Percentiles rank a stretch among this genome's conserved stretches.
Evolutionary conservation across 2,113 vertebrate genomes (phyloP).

Genomic region (Apodemus sylvaticus): DNA sequence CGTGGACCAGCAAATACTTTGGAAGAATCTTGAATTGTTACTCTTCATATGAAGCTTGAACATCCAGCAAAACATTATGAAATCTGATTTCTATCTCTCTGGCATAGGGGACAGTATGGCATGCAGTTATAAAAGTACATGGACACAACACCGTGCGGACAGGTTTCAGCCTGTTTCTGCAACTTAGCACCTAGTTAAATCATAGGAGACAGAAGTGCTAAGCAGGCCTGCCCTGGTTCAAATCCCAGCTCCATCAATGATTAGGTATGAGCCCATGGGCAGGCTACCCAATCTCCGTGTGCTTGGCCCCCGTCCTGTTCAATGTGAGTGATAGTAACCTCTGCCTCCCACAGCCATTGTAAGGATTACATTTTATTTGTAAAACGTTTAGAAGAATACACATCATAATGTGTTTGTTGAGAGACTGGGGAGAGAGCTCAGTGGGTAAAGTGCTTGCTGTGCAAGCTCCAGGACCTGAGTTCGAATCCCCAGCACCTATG

Average conservation of each 20-base stretch:
- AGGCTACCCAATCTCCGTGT: neutral
- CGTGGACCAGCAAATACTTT: conserved; percentile 30
- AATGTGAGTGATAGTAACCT: neutral
- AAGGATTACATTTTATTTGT: conserved; percentile 4
- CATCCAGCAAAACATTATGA: conserved; percentile 53
- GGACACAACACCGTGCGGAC: neutral
- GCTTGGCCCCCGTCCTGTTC: neutral
- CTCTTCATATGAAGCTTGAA: conserved; percentile 27
- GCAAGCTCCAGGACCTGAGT: neutral
- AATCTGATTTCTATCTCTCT: conserved; percentile 68
- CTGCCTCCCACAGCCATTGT: neutral
- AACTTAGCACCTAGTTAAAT: conserved; percentile 36
- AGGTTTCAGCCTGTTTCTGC: conserved; percentile 42
- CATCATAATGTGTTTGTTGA: neutral
- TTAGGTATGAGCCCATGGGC: neutral
- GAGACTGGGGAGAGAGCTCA: neutral
- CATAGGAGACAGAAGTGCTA: neutral
- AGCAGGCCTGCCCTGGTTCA: neutral
- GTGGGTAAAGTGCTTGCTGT: neutral
- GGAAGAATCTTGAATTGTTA: conserved; percentile 37
- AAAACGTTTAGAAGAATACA: neutral
- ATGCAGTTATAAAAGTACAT: conserved; percentile 35
- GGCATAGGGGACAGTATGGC: neutral
- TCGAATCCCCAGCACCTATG: neutral
- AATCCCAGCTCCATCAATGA: neutral